Evolutionary conservation across 2,888 invertebrate genomes (phyloP), one percentile per base, ranked within the genome.

Genomic region (Eilema caniola): DNA sequence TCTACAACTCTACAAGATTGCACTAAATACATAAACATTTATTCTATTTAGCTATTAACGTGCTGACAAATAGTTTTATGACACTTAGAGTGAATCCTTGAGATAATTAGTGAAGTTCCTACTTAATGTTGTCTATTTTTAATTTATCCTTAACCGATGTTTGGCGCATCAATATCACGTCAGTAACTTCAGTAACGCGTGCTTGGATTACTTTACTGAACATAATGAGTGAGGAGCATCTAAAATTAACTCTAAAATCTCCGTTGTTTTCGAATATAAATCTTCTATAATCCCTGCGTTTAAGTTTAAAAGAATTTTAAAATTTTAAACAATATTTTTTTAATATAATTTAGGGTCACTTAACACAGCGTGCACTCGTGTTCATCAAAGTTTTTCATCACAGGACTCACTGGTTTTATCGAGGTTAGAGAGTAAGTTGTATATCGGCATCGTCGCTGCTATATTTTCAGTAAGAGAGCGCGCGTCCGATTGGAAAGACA

Each of bases 11-110:
- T 88, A 87, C 83, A 83, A 86, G 88, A 82, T 87, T 82, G 82
- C 85, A 90, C 86, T 92, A 91, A 92, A 92, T 89, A 89, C 90
- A 90, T 93, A 93, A 91, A 87, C 91, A 88, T 90, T 88, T 88
- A 90, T 89, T 88, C 88, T 84, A 86, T 83, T 84, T 78, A 79
- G 78, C 90, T 91, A 93, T 93, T 92, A 94, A 92, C 90, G 84
- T 89, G 91, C 87, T 92, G 93, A 95, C 93, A 93, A 93, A 94
- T 93, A 87, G 88, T 88, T 86, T 88, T 89, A 92, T 86, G 92
- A 90, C 91, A 92, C 88, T 86, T 83, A 86, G 81, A 90, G 90
- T 88, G 85, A 89, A 90, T 89, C 78, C 85, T 82, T 86, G 89
- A 86, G 93, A 90, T 88, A 53, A 53, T 53, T 53, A 91, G 92